These are phyloP conservation scores for Himalopsyche tibetana DNA, from an alignment of 2,888 invertebrate genomes.

Conservation along the genomic window DNA sequence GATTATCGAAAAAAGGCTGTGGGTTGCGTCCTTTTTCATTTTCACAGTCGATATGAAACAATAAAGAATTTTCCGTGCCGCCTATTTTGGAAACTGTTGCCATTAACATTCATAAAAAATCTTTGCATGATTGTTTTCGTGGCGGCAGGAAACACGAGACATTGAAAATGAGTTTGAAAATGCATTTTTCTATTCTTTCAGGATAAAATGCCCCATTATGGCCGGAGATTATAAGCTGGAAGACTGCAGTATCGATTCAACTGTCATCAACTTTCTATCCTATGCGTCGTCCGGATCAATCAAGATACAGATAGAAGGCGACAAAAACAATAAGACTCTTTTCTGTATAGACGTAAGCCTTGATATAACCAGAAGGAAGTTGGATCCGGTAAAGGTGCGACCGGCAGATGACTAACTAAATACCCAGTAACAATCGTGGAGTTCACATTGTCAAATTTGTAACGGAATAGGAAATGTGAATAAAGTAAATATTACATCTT, in stretches of 20 bases:
- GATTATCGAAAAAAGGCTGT: too few species aligned
- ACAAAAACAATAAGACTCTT: conserved; percentile 50
- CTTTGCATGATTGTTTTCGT: too few species aligned
- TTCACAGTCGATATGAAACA: too few species aligned
- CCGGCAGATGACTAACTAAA: neutral
- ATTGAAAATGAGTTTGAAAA: too few species aligned
- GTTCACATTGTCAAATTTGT: too few species aligned
- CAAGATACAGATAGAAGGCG: conserved; percentile 51
- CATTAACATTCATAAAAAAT: too few species aligned
- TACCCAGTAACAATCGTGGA: neutral
- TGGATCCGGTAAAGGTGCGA: neutral
- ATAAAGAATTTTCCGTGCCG: too few species aligned
- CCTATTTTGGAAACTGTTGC: too few species aligned
- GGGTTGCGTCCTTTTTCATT: too few species aligned
- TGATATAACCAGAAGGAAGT: conserved; percentile 59
- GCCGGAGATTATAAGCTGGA: conserved; percentile 58
- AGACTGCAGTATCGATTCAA: conserved; percentile 54
- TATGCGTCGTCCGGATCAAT: conserved; percentile 52
- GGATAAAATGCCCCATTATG: conserved; percentile 56
- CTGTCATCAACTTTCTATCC: conserved; percentile 48
- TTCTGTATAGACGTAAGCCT: conserved; percentile 60
- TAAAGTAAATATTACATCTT: too few species aligned
- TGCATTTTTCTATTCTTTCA: neutral
- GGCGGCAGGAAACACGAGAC: too few species aligned
- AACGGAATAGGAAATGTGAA: too few species aligned